phyloP scores from a whole-genome alignment of 2,797 vertebrate species.

The Sebastes alutus region DNA sequence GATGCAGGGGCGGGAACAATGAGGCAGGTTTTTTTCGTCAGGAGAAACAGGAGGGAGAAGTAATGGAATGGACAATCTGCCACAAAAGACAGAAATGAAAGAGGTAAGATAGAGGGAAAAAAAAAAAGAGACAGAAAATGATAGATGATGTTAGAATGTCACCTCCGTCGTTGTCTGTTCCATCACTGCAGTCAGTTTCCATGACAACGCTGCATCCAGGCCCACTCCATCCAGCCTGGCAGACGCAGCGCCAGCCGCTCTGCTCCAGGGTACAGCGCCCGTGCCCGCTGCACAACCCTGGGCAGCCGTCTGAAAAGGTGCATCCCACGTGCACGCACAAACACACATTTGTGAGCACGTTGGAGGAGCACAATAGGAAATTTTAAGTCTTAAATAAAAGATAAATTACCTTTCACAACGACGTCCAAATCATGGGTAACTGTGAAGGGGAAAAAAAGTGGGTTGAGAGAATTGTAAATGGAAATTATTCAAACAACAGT shows the following conservation, averaged over 20 bases:
- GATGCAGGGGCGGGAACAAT: slow-evolving; percentile 40
- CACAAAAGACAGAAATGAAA: slow-evolving; percentile 44
- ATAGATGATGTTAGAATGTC: slow-evolving; percentile 76
- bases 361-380: not conserved
- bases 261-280: slow-evolving; percentile 97
- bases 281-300: slow-evolving; percentile 95
- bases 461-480: slow-evolving; percentile 29
- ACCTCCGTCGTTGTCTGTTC: slow-evolving; percentile 98
- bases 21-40: slow-evolving; percentile 59
- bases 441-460: slow-evolving; percentile 27
- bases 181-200: slow-evolving; percentile 98
- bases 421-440: slow-evolving; percentile 80
- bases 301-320: slow-evolving; percentile 89
- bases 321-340: not conserved
- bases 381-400: slow-evolving; percentile 17
- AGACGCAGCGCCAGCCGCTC: slow-evolving; percentile 97
- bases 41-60: slow-evolving; percentile 36
- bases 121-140: slow-evolving; percentile 65
- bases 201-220: slow-evolving; percentile 95
- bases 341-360: slow-evolving; percentile 1
- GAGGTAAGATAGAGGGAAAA: slow-evolving; percentile 43
- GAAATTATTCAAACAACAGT: slow-evolving; percentile 12
- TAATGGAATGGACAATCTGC: slow-evolving; percentile 49
- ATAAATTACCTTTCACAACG: slow-evolving; percentile 76
- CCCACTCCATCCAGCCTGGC: slow-evolving; percentile 97